These are phyloP conservation scores for Henricia sp. DNA, from an alignment of 53 echinoderm and acorn worm genomes.

Conservation along the genomic window DNA sequence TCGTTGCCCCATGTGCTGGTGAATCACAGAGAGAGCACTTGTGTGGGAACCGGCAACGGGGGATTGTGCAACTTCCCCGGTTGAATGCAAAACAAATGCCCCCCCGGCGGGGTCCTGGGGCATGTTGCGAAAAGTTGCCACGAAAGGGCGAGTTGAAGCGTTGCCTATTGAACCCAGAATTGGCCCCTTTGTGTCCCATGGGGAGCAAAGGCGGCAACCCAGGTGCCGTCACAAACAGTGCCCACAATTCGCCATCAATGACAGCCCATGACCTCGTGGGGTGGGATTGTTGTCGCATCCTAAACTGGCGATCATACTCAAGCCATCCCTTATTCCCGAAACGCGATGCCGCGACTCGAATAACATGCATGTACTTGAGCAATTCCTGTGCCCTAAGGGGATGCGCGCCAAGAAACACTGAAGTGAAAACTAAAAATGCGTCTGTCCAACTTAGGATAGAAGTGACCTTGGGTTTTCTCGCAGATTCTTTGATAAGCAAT, in stretches of 20 bases:
- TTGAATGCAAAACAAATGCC: slow-evolving; percentile 26
- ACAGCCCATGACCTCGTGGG: slow-evolving; percentile 30
- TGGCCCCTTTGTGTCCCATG: too few species aligned
- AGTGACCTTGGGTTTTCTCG: background rate
- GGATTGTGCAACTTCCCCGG: slow-evolving; percentile 5
- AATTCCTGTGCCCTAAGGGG: slow-evolving; percentile 45
- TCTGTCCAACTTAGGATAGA: slow-evolving; percentile 53
- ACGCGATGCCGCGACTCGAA: slow-evolving; percentile 36
- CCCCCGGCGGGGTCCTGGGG: background rate
- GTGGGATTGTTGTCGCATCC: slow-evolving; percentile 48
- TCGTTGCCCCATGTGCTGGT: background rate
- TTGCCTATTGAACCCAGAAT: too few species aligned
- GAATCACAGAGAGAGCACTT: slow-evolving; percentile 6
- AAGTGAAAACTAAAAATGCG: slow-evolving; percentile 43
- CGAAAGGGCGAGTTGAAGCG: too few species aligned
- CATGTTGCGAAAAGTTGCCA: background rate
- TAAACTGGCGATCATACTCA: slow-evolving; percentile 54
- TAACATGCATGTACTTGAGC: slow-evolving; percentile 49
- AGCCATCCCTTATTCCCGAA: slow-evolving; percentile 43
- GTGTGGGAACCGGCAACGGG: slow-evolving; percentile 22
- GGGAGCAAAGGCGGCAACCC: background rate
- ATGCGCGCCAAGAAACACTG: slow-evolving; percentile 47
- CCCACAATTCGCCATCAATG: slow-evolving; percentile 64
- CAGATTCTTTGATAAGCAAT: background rate
- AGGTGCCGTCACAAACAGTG: slow-evolving; percentile 31